Base-by-base conservation (phyloP, 2,888 invertebrate genomes). In the Brenthis daphne region DNA sequence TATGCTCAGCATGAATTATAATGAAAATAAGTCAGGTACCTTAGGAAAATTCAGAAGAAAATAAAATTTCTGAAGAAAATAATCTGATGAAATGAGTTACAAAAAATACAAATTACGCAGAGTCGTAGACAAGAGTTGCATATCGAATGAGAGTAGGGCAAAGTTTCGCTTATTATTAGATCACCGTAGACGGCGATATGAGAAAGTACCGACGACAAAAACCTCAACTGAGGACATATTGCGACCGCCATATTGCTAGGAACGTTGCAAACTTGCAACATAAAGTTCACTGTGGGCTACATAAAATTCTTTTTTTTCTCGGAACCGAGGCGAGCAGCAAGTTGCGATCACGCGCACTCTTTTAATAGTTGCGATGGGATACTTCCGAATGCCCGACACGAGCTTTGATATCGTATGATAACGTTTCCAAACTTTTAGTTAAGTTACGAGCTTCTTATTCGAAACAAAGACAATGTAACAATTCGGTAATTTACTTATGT, bases 151-250 rank as follows among this genome's bases (percentile, higher is more conserved):
- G 86, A 82, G 82, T 79, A 83, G 84, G 87, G 79, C 82, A 77
- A 91, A 92, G 86, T 92, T 92, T 88, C 81, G 81, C 83, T 90
- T 92, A 92, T 92, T 91, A 92, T 92, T 91, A 92, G 87, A 91
- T 90, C 86, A 85, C 84, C 81, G 85, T 84, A 80, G 84, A 77
- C 75, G 74, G 77, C 85, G 85, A 88, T 88, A 91, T 89, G 89
- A 90, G 89, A 89, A 89, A 89, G 84, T 85, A 85, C 81, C 76
- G 79, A 81, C 79, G 82, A 86, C 91, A 92, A 92, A 92, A 92
- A 92, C 83, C 85, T 79, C 81, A 76, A 77, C 82, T 76, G 82
- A 80, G 84, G 85, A 88, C 90, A 90, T 92, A 92, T 91, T 91
- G 90, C 86, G 83, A 71, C 79, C 82, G 84, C 80, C 87, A 86